A percentile compares a stretch with the other conserved stretches of the same genome.
Conservation (phyloP, 2,113 vertebrate genomes). For the Calyptommatus sinebrachiatus region DNA sequence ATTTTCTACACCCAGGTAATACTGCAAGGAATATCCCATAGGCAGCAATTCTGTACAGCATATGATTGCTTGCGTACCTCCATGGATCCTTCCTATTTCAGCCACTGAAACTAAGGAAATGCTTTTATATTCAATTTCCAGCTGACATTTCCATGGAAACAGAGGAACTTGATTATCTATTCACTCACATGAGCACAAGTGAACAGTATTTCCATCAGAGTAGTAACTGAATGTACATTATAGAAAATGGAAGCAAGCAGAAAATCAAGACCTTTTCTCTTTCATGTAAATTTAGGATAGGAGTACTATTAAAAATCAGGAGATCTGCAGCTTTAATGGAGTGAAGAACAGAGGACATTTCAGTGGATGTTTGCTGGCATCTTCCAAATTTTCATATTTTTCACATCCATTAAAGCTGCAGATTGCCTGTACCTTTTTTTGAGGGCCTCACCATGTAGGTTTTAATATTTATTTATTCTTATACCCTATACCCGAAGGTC, state of each 20-base stretch:
- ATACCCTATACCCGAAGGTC: no score
- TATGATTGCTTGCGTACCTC: not conserved
- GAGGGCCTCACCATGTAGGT: no score
- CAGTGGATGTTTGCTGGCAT: no score
- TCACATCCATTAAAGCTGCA: no score
- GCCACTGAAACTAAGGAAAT: slow-evolving; percentile 13
- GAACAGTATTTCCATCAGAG: slow-evolving; percentile 29
- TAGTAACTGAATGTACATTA: slow-evolving; percentile 1
- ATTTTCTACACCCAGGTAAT: not conserved
- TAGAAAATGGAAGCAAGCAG: not conserved
- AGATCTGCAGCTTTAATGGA: no score
- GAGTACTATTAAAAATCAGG: not conserved
- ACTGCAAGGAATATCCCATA: not conserved
- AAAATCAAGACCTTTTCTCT: not conserved
- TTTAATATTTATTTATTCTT: no score
- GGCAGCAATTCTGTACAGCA: not conserved
- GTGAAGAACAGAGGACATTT: no score
- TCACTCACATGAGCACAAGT: slow-evolving; percentile 29
- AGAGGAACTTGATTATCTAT: slow-evolving; percentile 27
- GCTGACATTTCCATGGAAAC: slow-evolving; percentile 36
- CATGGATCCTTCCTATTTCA: not conserved
- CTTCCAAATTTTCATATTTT: no score
- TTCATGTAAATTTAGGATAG: not conserved
- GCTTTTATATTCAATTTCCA: slow-evolving; percentile 20
- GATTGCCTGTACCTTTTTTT: no score